These are phyloP conservation scores for Colaptes auratus DNA, from an alignment of 2,113 vertebrate genomes.

Conservation along the genomic window DNA sequence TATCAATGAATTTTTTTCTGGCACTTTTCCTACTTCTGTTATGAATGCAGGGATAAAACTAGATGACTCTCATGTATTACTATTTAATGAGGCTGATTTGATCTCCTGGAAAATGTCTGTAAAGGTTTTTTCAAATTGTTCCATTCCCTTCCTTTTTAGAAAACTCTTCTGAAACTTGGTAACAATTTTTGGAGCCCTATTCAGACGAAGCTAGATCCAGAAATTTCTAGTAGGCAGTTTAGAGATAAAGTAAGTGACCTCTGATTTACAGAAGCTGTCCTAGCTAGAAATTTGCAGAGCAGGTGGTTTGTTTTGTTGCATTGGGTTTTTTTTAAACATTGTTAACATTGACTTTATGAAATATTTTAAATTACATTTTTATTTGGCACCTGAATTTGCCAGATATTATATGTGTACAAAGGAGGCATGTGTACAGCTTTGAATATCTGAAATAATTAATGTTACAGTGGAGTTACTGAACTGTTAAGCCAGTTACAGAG, in stretches of 20 bases:
- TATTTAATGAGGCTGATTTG: neutral
- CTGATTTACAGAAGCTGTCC: neutral
- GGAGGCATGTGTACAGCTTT: neutral
- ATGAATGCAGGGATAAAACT: neutral
- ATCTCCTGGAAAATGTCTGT: neutral
- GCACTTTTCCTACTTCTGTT: neutral
- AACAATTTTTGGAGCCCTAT: neutral
- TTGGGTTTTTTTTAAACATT: neutral
- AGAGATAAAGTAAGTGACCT: neutral
- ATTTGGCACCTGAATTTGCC: neutral
- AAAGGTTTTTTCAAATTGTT: neutral
- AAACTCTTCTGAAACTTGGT: neutral
- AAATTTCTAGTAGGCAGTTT: neutral
- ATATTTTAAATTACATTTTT: neutral
- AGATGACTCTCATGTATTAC: neutral
- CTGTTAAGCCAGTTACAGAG: neutral
- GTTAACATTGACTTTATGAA: neutral
- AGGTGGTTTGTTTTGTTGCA: neutral
- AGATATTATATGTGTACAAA: fast-evolving
- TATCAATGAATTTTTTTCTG: neutral
- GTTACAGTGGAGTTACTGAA: neutral
- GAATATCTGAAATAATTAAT: neutral
- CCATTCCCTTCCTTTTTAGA: neutral
- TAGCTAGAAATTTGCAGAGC: neutral
- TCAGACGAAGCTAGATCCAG: neutral